Evolutionary conservation across 2,797 vertebrate genomes (phyloP).

Genomic region (Coccyzus lansbergi): DNA sequence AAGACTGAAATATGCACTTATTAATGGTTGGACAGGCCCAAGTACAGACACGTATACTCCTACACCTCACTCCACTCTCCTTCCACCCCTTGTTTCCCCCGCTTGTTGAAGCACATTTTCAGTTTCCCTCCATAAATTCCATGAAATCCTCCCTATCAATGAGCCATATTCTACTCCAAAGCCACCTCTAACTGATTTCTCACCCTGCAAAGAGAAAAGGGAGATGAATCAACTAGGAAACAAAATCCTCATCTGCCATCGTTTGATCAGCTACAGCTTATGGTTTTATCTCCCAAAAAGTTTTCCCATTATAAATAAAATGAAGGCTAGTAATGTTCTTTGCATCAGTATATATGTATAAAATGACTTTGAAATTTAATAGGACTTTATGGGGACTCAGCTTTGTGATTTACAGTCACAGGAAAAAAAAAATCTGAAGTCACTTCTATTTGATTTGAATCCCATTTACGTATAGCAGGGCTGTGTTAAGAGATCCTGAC

Average conservation of each 20-base stretch:
- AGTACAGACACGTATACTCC: not conserved
- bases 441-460: not conserved
- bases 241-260: slow-evolving; percentile 7
- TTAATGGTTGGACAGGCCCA: not conserved
- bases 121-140: not conserved
- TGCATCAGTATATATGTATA: not conserved
- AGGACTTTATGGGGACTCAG: not conserved
- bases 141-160: not conserved
- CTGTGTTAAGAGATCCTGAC: not conserved
- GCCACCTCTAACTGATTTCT: not conserved
- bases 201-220: not conserved
- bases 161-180: not conserved
- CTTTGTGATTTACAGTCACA: not conserved
- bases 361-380: not conserved
- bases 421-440: not conserved
- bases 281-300: not conserved
- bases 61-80: not conserved
- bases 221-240: not conserved
- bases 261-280: not conserved
- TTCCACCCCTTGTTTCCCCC: not conserved
- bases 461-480: not conserved
- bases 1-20: not conserved
- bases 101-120: not conserved
- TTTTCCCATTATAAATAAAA: not conserved
- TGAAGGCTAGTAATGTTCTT: not conserved